Conservation (phyloP, 30 jellyfish, hydroid and myxozoan genomes). For the Hydractinia echinata region DNA sequence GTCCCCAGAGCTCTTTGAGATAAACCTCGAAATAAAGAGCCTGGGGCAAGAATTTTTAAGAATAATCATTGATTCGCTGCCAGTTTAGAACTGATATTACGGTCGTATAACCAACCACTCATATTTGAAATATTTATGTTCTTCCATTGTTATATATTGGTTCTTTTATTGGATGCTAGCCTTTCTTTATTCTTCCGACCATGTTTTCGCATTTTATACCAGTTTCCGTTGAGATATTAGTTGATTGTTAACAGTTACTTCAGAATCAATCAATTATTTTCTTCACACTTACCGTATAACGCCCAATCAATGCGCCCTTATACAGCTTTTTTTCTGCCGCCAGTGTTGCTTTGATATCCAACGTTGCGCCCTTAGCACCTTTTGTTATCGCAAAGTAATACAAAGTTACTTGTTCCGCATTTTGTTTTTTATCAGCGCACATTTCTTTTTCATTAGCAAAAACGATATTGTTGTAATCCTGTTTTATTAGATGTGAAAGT, state of each 20-base stretch:
- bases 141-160: no score
- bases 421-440: not conserved
- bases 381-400: not conserved
- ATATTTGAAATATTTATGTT: no score
- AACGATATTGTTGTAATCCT: not conserved
- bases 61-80: no score
- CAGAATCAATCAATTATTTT: not conserved
- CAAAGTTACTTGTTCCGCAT: not conserved
- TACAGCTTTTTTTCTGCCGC: not conserved
- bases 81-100: no score
- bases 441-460: constrained; percentile 8
- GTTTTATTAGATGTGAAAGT: not conserved
- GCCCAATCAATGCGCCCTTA: not conserved
- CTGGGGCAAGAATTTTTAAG: no score
- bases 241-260: not conserved
- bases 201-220: not conserved
- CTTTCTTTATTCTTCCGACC: not conserved
- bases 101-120: no score
- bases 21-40: no score
- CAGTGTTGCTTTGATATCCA: constrained; percentile 1
- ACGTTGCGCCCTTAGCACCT: not conserved
- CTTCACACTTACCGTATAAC: not conserved
- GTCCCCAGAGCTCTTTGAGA: no score
- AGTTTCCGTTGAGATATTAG: not conserved
- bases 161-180: not conserved